phyloP scores from a whole-genome alignment of 1,140 invertebrate species.

The Aphidius gifuensis region DNA sequence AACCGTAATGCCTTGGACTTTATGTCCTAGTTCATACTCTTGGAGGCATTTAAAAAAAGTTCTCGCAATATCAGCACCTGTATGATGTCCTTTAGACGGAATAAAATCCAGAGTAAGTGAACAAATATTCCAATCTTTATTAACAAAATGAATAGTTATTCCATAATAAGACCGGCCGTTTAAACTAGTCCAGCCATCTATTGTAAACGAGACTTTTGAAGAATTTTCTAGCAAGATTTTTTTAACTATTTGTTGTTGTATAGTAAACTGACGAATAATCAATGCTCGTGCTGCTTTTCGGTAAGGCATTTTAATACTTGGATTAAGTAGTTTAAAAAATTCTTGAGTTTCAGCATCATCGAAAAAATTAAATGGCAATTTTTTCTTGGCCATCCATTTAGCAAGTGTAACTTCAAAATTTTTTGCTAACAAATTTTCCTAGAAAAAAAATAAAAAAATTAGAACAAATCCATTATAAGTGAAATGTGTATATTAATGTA shows the following conservation, averaged over 20 bases:
- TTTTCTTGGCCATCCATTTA: no score
- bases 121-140: constrained; percentile 38
- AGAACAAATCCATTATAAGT: no score
- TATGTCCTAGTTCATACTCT: constrained; percentile 16
- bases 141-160: constrained; percentile 41
- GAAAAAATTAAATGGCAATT: no score
- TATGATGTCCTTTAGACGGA: constrained; percentile 29
- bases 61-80: constrained; percentile 34
- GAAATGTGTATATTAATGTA: no score
- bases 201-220: constrained; percentile 43
- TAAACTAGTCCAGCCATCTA: constrained; percentile 41
- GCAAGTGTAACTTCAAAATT: no score
- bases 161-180: constrained; percentile 37
- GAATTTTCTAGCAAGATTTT: constrained; percentile 22
- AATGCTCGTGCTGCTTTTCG: no score
- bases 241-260: not conserved
- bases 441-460: no score
- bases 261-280: no score
- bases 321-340: no score
- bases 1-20: constrained; percentile 22
- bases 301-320: no score
- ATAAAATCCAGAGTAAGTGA: constrained; percentile 42
- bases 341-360: no score
- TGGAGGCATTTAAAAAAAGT: constrained; percentile 33
- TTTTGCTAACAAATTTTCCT: no score